Evolutionary conservation across 1,140 invertebrate species (phyloP).

Genomic region (Calycopis cecrops): DNA sequence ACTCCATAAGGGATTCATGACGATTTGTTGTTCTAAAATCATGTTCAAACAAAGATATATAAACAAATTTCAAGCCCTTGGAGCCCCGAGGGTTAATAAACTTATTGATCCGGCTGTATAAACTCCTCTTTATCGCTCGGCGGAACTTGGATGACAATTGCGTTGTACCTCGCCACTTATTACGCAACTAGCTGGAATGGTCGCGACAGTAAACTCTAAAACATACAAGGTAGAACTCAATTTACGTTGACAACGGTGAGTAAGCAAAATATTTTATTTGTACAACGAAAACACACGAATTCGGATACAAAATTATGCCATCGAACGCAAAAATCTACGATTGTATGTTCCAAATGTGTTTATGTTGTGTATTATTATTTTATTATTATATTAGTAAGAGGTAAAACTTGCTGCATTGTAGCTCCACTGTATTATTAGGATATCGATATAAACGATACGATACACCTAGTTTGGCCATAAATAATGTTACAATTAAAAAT

Average conservation of each 20-base stretch:
- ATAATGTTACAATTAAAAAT: too few species aligned
- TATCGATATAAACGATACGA: too few species aligned
- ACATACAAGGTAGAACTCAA: neutral
- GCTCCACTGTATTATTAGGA: too few species aligned
- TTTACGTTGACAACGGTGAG: neutral
- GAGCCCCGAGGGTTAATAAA: neutral
- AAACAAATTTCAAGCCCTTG: too few species aligned
- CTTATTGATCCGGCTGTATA: constrained; percentile 3
- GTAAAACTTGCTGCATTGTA: too few species aligned
- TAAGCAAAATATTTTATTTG: constrained; percentile 3
- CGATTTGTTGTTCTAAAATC: too few species aligned
- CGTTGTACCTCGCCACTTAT: constrained; percentile 6
- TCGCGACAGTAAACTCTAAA: neutral
- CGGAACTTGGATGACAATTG: constrained; percentile 7
- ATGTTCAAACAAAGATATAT: too few species aligned
- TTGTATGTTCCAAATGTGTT: neutral
- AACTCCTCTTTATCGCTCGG: constrained; percentile 6
- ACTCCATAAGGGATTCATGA: too few species aligned
- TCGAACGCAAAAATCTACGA: neutral
- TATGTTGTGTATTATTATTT: neutral
- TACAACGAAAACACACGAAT: neutral
- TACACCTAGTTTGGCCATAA: too few species aligned
- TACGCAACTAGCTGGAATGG: neutral
- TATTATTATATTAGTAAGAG: neutral
- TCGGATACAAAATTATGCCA: neutral